Evolutionary conservation across 2,888 invertebrate species (phyloP).

Genomic region (Chloroclysta siterata): DNA sequence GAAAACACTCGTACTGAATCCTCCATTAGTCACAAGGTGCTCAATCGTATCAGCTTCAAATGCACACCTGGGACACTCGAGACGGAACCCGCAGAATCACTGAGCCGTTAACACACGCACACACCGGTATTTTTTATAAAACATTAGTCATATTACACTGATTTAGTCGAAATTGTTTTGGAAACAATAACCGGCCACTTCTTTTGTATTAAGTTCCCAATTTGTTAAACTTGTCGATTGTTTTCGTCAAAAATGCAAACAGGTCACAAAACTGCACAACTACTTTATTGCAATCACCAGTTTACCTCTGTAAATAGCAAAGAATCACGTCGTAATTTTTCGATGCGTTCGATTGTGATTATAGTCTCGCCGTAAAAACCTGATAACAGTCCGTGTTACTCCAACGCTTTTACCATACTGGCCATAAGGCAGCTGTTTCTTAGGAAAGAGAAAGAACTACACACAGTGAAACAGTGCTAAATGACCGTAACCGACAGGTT

Average conservation of each 20-base stretch:
- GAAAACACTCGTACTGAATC: slow-evolving; percentile 61
- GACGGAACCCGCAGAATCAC: slow-evolving; percentile 33
- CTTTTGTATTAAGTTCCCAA: slow-evolving; percentile 50
- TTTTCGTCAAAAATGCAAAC: slow-evolving; percentile 34
- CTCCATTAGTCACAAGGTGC: slow-evolving; percentile 73
- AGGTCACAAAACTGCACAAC: slow-evolving; percentile 38
- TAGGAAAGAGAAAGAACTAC: slow-evolving; percentile 81
- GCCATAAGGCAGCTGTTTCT: slow-evolving; percentile 72
- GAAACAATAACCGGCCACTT: slow-evolving; percentile 67
- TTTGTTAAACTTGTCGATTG: slow-evolving; percentile 42
- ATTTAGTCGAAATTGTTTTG: slow-evolving; percentile 64
- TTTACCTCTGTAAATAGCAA: slow-evolving; percentile 52
- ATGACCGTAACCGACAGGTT: slow-evolving; percentile 53
- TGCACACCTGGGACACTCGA: slow-evolving; percentile 64
- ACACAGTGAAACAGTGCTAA: slow-evolving; percentile 57
- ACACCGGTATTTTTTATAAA: slow-evolving; percentile 61
- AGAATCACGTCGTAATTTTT: slow-evolving; percentile 62
- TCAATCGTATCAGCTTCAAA: slow-evolving; percentile 53
- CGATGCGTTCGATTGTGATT: slow-evolving; percentile 65
- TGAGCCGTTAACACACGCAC: slow-evolving; percentile 77
- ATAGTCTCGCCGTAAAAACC: slow-evolving; percentile 52
- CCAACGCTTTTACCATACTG: slow-evolving; percentile 75
- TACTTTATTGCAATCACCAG: slow-evolving; percentile 33
- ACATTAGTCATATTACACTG: slow-evolving; percentile 65
- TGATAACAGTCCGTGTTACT: slow-evolving; percentile 65